Base-by-base conservation (phyloP, 2,797 vertebrate species). In the Amblyraja radiata region DNA sequence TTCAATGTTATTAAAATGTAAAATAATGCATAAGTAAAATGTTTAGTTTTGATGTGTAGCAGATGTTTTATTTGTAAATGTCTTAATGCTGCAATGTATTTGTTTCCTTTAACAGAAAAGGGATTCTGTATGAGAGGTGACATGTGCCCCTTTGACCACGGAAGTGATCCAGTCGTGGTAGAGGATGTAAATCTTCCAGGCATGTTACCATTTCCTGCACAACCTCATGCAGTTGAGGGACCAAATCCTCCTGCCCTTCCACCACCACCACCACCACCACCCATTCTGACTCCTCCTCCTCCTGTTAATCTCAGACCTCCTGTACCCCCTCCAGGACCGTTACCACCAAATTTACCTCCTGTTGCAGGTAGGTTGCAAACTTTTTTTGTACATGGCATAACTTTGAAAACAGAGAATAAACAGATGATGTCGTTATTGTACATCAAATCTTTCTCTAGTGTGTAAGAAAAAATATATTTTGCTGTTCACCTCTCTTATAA, bases 81-180 rank as follows among this genome's bases (percentile, higher is more conserved):
- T 79, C 93, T 76, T 54, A 46, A 36, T 13, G 13, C 5, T 25
- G 7, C 8, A 8, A 2, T 0, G 81, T 93, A 94, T 74, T 39
- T 23, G 74, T 93, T 93, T 68, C 94, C 11, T 93, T 80, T 95
- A 95, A 94, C 96, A 99, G 98, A 99, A 95, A 99, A 99, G 93
- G 98, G 98, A 93, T 98, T 99, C 96, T 99, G 98, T 95, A 98
- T 99, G 98, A 97, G 98, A 94, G 99, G 98, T 63, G 98, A 99
- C 95, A 98, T 98, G 98, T 99, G 98, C 95, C 98, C 98, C 86
- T 99, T 99, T 93, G 98, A 99, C 96, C 98, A 99, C 68, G 98
- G 98, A 94, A 99, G 98, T 7, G 98, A 99, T 95, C 99, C 99
- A 0, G 98, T 99, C 90, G 98, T 99, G 77, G 98, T 99, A 94